phyloP scores from a whole-genome alignment of 1,140 invertebrate species.

The Cecropterus lyciades region DNA sequence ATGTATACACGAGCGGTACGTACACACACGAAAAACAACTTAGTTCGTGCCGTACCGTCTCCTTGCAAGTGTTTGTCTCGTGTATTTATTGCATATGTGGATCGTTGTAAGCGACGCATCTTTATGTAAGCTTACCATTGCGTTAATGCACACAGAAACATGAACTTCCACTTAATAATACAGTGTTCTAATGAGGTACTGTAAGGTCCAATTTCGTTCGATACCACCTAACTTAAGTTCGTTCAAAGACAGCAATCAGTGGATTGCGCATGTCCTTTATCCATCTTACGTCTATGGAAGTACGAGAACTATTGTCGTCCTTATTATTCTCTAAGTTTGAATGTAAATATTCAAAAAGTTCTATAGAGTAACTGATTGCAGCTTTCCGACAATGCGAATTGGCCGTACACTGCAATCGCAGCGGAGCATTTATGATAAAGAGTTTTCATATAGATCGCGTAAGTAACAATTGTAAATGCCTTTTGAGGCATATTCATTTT shows the following conservation, averaged over 20 bases:
- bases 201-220: slow-evolving; percentile 52
- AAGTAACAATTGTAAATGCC: slow-evolving; percentile 25
- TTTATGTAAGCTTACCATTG: slow-evolving; percentile 53
- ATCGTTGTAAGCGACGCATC: slow-evolving; percentile 56
- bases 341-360: slow-evolving; percentile 47
- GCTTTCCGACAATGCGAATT: slow-evolving; percentile 31
- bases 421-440: slow-evolving; percentile 30
- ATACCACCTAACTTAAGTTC: slow-evolving; percentile 42
- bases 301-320: slow-evolving; percentile 75
- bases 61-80: slow-evolving; percentile 48
- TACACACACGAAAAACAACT: slow-evolving; percentile 68
- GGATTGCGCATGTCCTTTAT: slow-evolving; percentile 74
- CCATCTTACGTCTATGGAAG: slow-evolving; percentile 61
- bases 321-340: slow-evolving; percentile 70
- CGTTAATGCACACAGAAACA: slow-evolving; percentile 64
- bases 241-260: slow-evolving; percentile 51
- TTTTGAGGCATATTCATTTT: slow-evolving; percentile 22
- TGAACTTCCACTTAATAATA: slow-evolving; percentile 23
- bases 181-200: slow-evolving; percentile 41
- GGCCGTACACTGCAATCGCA: slow-evolving; percentile 26
- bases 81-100: slow-evolving; percentile 47
- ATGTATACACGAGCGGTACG: slow-evolving; percentile 53
- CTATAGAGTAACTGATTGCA: slow-evolving; percentile 36
- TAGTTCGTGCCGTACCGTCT: slow-evolving; percentile 47
- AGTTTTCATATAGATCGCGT: slow-evolving; percentile 33